Evolutionary conservation across 2,113 vertebrate species (phyloP).

Genomic region (Barbus barbus): DNA sequence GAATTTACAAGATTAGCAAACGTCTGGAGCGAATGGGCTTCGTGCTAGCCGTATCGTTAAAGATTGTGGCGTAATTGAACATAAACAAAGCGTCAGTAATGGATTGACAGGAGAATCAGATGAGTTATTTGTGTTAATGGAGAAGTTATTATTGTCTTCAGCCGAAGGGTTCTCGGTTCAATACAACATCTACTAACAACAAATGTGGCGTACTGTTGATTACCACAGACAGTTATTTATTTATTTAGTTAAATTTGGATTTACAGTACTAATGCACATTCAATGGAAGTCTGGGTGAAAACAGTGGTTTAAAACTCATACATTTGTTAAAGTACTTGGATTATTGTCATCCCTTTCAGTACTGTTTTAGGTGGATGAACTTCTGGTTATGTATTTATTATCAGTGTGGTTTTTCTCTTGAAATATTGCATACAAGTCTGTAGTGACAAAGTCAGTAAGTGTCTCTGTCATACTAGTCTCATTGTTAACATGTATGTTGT

Average conservation of each 20-base stretch:
- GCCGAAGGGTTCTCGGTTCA: not conserved
- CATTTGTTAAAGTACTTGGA: no score
- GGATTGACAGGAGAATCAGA: conserved; percentile 6
- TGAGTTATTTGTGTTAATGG: not conserved
- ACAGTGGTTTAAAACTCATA: no score
- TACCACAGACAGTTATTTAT: not conserved
- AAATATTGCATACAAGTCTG: no score
- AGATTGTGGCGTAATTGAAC: not conserved
- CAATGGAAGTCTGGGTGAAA: no score
- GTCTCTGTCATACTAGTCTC: no score
- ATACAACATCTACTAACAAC: not conserved
- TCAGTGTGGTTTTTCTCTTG: no score
- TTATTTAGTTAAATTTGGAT: not conserved
- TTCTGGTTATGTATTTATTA: no score
- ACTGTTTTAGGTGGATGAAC: no score
- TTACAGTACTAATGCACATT: no score
- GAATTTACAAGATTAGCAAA: conserved; percentile 34
- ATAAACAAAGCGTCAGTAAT: conserved; percentile 6
- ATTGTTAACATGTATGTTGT: no score
- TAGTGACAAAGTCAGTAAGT: no score
- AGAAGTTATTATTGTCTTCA: conserved; percentile 2
- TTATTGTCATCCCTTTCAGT: not conserved
- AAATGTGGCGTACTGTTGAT: not conserved
- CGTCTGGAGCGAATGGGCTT: not conserved
- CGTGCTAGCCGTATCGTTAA: not conserved